phyloP scores from a whole-genome alignment of 2,888 invertebrate species.

The Lochmaea crataegi region DNA sequence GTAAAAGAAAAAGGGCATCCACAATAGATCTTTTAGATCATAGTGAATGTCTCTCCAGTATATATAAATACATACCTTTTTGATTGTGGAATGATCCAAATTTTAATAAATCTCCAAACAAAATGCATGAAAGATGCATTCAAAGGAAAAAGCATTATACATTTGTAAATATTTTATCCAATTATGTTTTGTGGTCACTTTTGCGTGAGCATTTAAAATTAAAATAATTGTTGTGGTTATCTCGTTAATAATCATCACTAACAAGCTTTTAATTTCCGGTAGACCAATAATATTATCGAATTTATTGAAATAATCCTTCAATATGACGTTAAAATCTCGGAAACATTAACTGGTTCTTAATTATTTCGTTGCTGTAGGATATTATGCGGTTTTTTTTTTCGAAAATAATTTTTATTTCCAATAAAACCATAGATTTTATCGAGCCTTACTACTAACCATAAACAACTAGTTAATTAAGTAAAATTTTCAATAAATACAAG shows the following conservation, averaged over 20 bases:
- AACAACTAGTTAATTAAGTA: not conserved
- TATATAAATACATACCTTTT: too few species aligned
- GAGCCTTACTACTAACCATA: not conserved
- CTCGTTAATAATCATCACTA: not conserved
- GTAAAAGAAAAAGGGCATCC: too few species aligned
- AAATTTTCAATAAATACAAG: not conserved
- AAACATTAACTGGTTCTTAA: constrained; percentile 14
- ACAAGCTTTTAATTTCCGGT: not conserved
- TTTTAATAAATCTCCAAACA: too few species aligned
- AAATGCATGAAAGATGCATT: too few species aligned
- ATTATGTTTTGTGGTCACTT: too few species aligned
- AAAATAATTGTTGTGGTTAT: not conserved
- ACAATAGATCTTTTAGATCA: too few species aligned
- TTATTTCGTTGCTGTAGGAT: constrained; percentile 15
- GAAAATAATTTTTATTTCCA: not conserved
- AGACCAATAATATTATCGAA: not conserved
- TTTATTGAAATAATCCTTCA: not conserved
- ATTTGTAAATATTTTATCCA: too few species aligned
- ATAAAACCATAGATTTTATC: not conserved
- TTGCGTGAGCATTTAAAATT: not conserved
- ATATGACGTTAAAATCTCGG: constrained; percentile 7
- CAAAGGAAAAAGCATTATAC: too few species aligned
- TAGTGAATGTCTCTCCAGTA: too few species aligned
- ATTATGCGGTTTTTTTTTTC: not conserved
- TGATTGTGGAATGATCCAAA: too few species aligned